Evolutionary conservation across 1,140 invertebrate species (phyloP).

Genomic region (Battus philenor): DNA sequence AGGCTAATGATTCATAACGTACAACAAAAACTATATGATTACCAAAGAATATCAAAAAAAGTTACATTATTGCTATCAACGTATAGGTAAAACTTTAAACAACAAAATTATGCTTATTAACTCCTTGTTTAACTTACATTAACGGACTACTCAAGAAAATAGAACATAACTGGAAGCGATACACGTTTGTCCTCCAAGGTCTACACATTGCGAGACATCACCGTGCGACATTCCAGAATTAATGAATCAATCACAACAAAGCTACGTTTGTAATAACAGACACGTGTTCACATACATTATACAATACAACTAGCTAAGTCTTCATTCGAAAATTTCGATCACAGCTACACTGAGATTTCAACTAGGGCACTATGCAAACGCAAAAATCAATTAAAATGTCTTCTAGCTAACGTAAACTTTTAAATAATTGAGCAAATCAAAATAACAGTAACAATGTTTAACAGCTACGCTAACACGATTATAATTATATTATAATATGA

Average conservation of each 20-base stretch:
- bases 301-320: conserved; percentile 14
- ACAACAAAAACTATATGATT: conserved; percentile 18
- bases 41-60: conserved; percentile 1
- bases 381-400: conserved; percentile 52
- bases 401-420: conserved; percentile 60
- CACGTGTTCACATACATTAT: conserved; percentile 7
- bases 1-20: conserved; percentile 56
- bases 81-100: background rate
- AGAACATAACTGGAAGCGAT: too few species aligned
- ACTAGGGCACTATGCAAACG: conserved; percentile 22
- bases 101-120: background rate
- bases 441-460: conserved; percentile 68
- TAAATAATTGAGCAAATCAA: conserved; percentile 73
- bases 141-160: too few species aligned
- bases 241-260: conserved; percentile 4
- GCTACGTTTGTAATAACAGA: conserved; percentile 5
- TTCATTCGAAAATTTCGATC: conserved; percentile 12
- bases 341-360: conserved; percentile 16
- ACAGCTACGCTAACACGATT: conserved; percentile 47
- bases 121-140: too few species aligned
- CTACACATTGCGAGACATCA: too few species aligned
- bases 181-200: too few species aligned
- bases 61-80: background rate
- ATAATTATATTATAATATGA: conserved; percentile 49
- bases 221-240: conserved; percentile 7